Evolutionary conservation across 2,113 vertebrate genomes (phyloP).

Genomic region (Aspidoscelis tigris): DNA sequence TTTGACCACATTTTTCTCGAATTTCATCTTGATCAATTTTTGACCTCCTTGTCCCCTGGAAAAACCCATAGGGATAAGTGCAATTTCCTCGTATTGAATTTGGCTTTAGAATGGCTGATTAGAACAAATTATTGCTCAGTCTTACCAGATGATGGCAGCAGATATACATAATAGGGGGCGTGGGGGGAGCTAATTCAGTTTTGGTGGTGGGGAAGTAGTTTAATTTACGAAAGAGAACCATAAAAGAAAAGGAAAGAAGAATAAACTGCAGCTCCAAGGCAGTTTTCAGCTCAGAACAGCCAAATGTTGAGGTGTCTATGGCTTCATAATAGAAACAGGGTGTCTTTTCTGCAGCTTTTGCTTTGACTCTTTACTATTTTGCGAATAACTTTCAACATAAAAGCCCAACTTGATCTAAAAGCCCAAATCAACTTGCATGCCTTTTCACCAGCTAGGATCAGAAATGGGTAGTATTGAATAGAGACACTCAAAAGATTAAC

Average conservation of each 20-base stretch:
- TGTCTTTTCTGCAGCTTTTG: conserved; percentile 62
- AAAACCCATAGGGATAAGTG: neutral
- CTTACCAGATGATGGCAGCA: conserved; percentile 79
- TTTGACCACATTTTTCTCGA: neutral
- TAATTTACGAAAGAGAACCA: conserved; percentile 54
- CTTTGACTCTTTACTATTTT: conserved; percentile 68
- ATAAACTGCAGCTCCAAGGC: conserved; percentile 57
- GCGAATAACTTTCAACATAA: conserved; percentile 35
- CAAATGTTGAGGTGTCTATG: conserved; percentile 61
- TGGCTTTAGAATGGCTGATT: neutral
- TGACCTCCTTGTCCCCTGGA: neutral
- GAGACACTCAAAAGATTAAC: too few relatives aligned
- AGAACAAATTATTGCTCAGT: conserved; percentile 30
- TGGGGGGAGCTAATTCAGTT: too few relatives aligned
- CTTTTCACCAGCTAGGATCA: too few relatives aligned
- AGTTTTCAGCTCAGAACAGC: conserved; percentile 61
- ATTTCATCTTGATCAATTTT: neutral
- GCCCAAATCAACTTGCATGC: neutral
- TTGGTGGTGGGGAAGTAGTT: conserved; percentile 31
- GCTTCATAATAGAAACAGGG: conserved; percentile 54
- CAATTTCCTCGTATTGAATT: neutral
- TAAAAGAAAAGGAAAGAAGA: too few relatives aligned
- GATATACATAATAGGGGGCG: conserved; percentile 42
- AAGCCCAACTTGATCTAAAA: neutral
- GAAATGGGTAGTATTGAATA: neutral